Evolutionary conservation across 2,888 invertebrate genomes (phyloP), one percentile per base, ranked within the genome.

Genomic region (Caenorhabditis doughertyi): DNA sequence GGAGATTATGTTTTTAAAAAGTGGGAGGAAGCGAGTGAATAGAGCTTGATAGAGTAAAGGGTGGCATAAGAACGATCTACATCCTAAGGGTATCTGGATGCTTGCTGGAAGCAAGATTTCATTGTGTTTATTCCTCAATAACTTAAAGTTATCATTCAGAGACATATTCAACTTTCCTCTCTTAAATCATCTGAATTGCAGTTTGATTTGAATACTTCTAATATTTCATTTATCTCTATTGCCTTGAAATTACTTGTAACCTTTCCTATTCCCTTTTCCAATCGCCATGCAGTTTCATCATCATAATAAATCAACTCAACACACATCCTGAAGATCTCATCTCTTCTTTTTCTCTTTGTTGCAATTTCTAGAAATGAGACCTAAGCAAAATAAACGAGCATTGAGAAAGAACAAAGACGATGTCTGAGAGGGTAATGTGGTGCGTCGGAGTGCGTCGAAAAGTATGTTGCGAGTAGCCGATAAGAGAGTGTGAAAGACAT

Each of bases 391-490:
- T 73, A 73, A 73, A 73, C 53, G 55, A 73, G 62, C 73, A 44
- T 35, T 51, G 62, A 62, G 35, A 51, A 65, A 68, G 67, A 76
- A 76, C 67, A 68, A 60, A 67, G 55, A 55, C 39, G 72, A 60
- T 51, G 74, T 74, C 53, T 73, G 44, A 56, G 55, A 29, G 65
- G 58, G 53, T 62, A 72, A 72, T 62, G 72, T 72, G 62, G 72
- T 72, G 62, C 56, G 49, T 23, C 18, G 27, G 11, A 21, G 47
- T 55, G 56, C 65, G 56, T 49, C 35, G 55, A 56, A 39, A 39
- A 74, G 56, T 74, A 74, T 74, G 74, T 74, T 67, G 74, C 74
- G 53, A 76, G 74, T 76, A 65, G 76, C 76, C 76, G 60, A 29
- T 27, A 47, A 76, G 60, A 76, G 60, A 76, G 76, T 27, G 60